phyloP scores from a whole-genome alignment of 2,888 invertebrate genomes.

The Coelopa pilipes region DNA sequence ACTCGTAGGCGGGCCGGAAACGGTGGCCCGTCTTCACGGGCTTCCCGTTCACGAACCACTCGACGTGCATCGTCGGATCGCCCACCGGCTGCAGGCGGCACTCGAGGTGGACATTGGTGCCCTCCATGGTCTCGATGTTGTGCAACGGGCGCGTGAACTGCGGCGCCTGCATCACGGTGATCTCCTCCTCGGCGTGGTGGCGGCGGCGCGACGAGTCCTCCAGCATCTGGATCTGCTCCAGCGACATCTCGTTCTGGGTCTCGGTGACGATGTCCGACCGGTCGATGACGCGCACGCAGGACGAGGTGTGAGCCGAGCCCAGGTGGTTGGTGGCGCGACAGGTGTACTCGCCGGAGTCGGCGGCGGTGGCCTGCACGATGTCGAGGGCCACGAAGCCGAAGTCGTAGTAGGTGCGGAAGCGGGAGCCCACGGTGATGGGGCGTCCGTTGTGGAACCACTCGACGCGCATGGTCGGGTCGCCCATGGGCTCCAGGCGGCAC shows the following conservation, averaged over 20 bases:
- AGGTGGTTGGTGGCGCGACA: conserved; percentile 92
- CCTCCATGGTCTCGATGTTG: conserved; percentile 89
- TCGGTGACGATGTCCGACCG: conserved; percentile 86
- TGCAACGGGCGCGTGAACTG: conserved; percentile 88
- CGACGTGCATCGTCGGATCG: conserved; percentile 90
- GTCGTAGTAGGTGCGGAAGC: conserved; percentile 95
- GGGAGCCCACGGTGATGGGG: conserved; percentile 87
- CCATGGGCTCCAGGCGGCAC: conserved; percentile 93
- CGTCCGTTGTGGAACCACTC: conserved; percentile 96
- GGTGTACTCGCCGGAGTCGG: conserved; percentile 96
- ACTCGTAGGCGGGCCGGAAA: conserved; percentile 95
- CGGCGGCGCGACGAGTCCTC: conserved; percentile 82
- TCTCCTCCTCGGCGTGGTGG: conserved; percentile 81
- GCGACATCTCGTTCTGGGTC: conserved; percentile 90
- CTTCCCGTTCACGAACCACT: conserved; percentile 96
- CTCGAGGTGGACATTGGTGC: conserved; percentile 92
- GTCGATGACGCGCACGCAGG: conserved; percentile 87
- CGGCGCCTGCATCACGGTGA: conserved; percentile 85
- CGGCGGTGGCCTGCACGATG: conserved; percentile 91
- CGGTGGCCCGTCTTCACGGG: conserved; percentile 93
- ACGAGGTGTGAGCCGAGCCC: conserved; percentile 91
- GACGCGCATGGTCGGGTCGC: conserved; percentile 94
- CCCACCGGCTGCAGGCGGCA: conserved; percentile 91
- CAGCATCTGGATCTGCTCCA: conserved; percentile 90
- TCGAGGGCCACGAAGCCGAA: conserved; percentile 98